phyloP scores from a whole-genome alignment of 2,113 vertebrate genomes.

The Trematocara variabile region DNA sequence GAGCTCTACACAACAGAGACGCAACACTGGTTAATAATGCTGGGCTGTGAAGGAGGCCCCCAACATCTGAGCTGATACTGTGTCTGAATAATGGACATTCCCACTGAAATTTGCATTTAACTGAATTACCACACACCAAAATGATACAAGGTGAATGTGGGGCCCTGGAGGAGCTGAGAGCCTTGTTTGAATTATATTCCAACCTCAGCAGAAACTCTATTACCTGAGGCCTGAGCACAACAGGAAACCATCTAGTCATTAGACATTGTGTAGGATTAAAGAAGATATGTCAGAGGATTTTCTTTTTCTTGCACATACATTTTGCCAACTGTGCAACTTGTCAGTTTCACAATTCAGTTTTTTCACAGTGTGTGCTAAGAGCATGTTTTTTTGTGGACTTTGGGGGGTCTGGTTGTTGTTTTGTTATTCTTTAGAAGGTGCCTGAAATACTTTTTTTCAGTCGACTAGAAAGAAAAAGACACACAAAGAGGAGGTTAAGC shows the following conservation, averaged over 20 bases:
- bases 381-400: background rate
- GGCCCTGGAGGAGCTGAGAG: background rate
- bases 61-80: background rate
- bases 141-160: background rate
- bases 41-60: slow-evolving; percentile 22
- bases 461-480: background rate
- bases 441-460: background rate
- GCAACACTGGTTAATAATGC: slow-evolving; percentile 18
- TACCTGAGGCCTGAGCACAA: background rate
- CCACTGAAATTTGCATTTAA: slow-evolving; percentile 47
- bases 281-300: background rate
- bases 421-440: background rate
- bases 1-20: slow-evolving; percentile 4
- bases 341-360: background rate
- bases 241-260: background rate
- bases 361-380: background rate
- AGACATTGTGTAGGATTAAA: background rate
- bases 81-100: slow-evolving; percentile 23
- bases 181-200: background rate
- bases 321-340: background rate
- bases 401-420: background rate
- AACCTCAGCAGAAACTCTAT: background rate
- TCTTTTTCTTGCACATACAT: background rate
- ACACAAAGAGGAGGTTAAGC: background rate
- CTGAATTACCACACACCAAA: slow-evolving; percentile 11